Conservation (phyloP, 2,888 invertebrate species). For the Phrixothrix hirtus region DNA sequence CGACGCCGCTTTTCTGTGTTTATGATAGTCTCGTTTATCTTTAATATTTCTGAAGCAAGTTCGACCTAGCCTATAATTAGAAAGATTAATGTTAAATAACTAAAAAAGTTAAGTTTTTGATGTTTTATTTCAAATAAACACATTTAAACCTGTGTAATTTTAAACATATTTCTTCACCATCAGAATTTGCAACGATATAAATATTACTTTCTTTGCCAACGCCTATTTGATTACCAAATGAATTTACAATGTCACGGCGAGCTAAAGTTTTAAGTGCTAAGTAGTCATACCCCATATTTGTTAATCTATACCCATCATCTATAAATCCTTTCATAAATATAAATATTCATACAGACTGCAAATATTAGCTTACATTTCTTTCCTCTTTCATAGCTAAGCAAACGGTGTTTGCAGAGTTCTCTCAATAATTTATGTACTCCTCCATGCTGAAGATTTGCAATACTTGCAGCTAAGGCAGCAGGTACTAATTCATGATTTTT, state of each 20-base stretch:
- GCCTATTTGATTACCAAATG: conserved; percentile 98
- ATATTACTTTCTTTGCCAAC: conserved; percentile 99
- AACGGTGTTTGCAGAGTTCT: conserved; percentile 86
- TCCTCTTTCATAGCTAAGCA: conserved; percentile 92
- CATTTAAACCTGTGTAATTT: conserved; percentile 79
- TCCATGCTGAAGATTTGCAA: conserved; percentile 90
- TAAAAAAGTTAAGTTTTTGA: too few relatives aligned
- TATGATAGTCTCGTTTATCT: conserved; percentile 95
- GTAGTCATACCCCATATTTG: conserved; percentile 96
- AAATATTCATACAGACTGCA: neutral
- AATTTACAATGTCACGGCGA: conserved; percentile 74
- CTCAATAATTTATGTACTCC: conserved; percentile 90
- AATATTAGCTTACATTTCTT: conserved; percentile 77
- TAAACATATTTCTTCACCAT: conserved; percentile 79
- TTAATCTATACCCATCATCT: conserved; percentile 96
- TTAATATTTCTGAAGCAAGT: conserved; percentile 96
- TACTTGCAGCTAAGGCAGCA: conserved; percentile 82
- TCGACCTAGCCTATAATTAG: conserved; percentile 81
- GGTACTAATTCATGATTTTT: conserved; percentile 98
- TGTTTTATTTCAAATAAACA: too few relatives aligned
- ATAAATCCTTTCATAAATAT: neutral
- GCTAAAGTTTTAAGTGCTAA: conserved; percentile 88
- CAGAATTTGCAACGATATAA: conserved; percentile 83
- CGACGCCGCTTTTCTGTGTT: conserved; percentile 83
- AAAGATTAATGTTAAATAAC: neutral